A percentile compares a stretch with the other conserved stretches of the same genome.
These are phyloP conservation scores for Telmatherina bonti DNA, from an alignment of 2,797 vertebrate genomes.

Conservation along the genomic window DNA sequence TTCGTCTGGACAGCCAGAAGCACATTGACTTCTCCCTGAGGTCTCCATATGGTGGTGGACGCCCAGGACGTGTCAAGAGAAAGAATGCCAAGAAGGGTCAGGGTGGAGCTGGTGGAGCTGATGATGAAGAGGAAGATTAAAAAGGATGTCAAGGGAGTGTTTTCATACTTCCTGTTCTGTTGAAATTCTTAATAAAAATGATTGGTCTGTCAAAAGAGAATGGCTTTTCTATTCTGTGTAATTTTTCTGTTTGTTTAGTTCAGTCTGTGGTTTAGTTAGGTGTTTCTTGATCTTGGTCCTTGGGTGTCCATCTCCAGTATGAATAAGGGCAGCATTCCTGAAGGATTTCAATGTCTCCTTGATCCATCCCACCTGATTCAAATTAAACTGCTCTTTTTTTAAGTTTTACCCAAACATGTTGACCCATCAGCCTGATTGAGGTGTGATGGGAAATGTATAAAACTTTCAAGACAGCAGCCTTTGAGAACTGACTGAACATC, in stretches of 20 bases:
- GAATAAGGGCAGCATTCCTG: no score
- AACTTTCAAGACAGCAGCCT: no score
- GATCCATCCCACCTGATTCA: neutral
- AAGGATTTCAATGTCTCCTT: no score
- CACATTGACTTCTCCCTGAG: conserved; percentile 97
- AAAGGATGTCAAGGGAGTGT: conserved; percentile 45
- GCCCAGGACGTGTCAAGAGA: conserved; percentile 93
- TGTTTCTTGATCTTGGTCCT: neutral
- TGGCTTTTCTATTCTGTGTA: neutral
- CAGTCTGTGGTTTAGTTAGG: neutral
- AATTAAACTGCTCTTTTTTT: neutral
- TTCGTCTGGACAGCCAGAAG: conserved; percentile 95
- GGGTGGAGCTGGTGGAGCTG: conserved; percentile 88
- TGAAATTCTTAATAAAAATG: conserved; percentile 79
- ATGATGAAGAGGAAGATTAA: conserved; percentile 94
- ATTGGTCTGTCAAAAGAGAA: conserved; percentile 44
- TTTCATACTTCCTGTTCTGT: conserved; percentile 38
- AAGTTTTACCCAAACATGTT: neutral
- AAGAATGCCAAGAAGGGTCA: conserved; percentile 97
- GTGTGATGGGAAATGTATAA: neutral
- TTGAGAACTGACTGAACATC: no score
- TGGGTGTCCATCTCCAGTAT: no score
- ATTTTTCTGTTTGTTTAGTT: neutral
- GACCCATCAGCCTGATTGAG: neutral
- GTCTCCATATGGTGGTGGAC: conserved; percentile 92